Evolutionary conservation across 1,140 invertebrate genomes (phyloP).

Genomic region (Heterodera schachtii): DNA sequence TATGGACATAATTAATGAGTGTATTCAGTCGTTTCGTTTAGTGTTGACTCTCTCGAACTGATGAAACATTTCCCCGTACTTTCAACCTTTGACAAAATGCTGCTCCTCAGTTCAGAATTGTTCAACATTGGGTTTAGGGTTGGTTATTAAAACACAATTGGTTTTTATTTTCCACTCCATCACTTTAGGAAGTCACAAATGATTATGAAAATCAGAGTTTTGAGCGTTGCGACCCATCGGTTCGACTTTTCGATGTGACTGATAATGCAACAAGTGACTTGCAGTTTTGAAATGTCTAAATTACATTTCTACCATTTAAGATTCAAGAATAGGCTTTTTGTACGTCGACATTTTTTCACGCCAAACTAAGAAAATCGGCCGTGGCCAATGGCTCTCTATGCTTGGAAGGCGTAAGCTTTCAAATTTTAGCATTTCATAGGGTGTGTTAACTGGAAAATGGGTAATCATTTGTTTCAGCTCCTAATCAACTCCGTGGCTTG

Average conservation of each 20-base stretch:
- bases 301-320: too few relatives aligned
- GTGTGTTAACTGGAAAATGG: too few relatives aligned
- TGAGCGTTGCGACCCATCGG: conserved; percentile 59
- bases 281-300: too few relatives aligned
- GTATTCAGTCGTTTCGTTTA: conserved; percentile 32
- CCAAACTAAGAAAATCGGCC: conserved; percentile 45
- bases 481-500: conserved; percentile 51
- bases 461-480: conserved; percentile 38
- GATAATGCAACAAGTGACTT: conserved; percentile 42
- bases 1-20: background rate
- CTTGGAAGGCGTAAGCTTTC: conserved; percentile 53
- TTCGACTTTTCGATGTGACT: conserved; percentile 55
- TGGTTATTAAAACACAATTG: background rate
- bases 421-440: background rate
- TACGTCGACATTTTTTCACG: conserved; percentile 62
- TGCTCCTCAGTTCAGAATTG: conserved; percentile 42
- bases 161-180: conserved; percentile 4
- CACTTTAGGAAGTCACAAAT: conserved; percentile 52
- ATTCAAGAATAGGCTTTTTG: conserved; percentile 52
- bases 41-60: conserved; percentile 58
- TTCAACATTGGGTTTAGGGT: conserved; percentile 54
- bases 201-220: conserved; percentile 24
- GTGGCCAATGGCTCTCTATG: conserved; percentile 51
- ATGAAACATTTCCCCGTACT: conserved; percentile 65
- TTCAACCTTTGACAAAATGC: conserved; percentile 59